Conservation (phyloP, 2,888 invertebrate genomes). For the Drosophila ustulata region DNA sequence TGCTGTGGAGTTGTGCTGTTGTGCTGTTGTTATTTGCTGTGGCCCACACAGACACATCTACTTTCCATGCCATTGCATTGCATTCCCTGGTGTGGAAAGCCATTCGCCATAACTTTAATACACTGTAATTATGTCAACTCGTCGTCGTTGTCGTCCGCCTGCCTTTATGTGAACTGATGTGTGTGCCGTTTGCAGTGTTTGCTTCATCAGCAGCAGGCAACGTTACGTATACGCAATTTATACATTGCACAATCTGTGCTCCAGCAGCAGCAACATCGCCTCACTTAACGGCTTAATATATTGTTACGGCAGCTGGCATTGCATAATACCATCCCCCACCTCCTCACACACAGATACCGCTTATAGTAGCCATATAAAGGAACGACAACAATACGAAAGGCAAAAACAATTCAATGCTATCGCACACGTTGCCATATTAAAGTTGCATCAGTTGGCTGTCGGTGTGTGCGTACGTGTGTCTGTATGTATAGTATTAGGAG, state of each 20-base stretch:
- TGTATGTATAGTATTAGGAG: slow-evolving; percentile 35
- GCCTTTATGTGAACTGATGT: slow-evolving; percentile 1
- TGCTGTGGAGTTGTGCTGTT: neutral
- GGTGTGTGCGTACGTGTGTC: slow-evolving; percentile 22
- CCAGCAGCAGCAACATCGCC: slow-evolving; percentile 40
- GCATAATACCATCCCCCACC: slow-evolving; percentile 50
- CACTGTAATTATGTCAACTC: slow-evolving; percentile 74
- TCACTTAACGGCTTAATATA: slow-evolving; percentile 80
- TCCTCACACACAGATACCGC: slow-evolving; percentile 31
- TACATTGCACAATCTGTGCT: slow-evolving; percentile 69
- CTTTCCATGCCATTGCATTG: neutral
- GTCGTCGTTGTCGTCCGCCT: slow-evolving; percentile 19
- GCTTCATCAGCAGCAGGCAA: slow-evolving; percentile 29
- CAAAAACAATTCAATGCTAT: slow-evolving; percentile 60
- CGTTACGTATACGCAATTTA: slow-evolving; percentile 66
- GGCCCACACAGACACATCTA: slow-evolving; percentile 4
- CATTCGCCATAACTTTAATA: slow-evolving; percentile 68
- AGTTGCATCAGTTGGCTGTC: slow-evolving; percentile 9
- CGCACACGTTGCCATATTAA: slow-evolving; percentile 40
- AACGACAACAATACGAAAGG: slow-evolving; percentile 52
- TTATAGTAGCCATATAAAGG: slow-evolving; percentile 43
- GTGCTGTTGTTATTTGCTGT: slow-evolving; percentile 21
- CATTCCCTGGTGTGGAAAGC: slow-evolving; percentile 21
- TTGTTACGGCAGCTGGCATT: slow-evolving; percentile 71
- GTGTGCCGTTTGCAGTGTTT: slow-evolving; percentile 22